Evolutionary conservation across 2,888 invertebrate species (phyloP).

Genomic region (Stomorhina lunata): DNA sequence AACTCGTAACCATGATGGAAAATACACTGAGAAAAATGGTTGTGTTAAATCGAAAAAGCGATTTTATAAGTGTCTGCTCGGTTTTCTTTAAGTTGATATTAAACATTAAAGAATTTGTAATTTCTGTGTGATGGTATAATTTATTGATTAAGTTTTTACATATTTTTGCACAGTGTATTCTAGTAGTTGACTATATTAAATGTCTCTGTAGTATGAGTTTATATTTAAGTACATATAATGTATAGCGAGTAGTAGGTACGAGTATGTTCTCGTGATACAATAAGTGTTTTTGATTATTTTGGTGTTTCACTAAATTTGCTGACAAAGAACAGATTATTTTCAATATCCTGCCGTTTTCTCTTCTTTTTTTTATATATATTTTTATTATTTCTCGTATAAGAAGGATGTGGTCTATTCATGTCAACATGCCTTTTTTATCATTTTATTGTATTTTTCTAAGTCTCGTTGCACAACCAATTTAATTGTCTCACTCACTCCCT

Average conservation of each 20-base stretch:
- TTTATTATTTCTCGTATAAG: constrained; percentile 62
- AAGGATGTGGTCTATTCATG: constrained; percentile 71
- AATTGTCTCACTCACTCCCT: constrained; percentile 56
- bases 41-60: too few relatives aligned
- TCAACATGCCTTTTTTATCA: constrained; percentile 54
- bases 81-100: too few relatives aligned
- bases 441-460: constrained; percentile 44
- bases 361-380: not conserved
- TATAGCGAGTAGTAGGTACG: too few relatives aligned
- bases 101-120: too few relatives aligned
- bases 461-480: constrained; percentile 64
- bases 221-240: constrained; percentile 66
- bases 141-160: not conserved
- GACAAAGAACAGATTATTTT: constrained; percentile 78
- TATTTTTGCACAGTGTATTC: not conserved
- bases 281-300: constrained; percentile 63
- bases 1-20: constrained; percentile 50
- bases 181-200: constrained; percentile 40
- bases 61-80: too few relatives aligned
- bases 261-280: not conserved
- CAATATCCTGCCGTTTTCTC: constrained; percentile 71
- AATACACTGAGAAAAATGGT: constrained; percentile 50
- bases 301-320: constrained; percentile 76
- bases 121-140: not conserved
- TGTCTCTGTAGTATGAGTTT: constrained; percentile 14